Base-by-base conservation (phyloP, 2,113 vertebrate species). In the Proterorhinus semilunaris region DNA sequence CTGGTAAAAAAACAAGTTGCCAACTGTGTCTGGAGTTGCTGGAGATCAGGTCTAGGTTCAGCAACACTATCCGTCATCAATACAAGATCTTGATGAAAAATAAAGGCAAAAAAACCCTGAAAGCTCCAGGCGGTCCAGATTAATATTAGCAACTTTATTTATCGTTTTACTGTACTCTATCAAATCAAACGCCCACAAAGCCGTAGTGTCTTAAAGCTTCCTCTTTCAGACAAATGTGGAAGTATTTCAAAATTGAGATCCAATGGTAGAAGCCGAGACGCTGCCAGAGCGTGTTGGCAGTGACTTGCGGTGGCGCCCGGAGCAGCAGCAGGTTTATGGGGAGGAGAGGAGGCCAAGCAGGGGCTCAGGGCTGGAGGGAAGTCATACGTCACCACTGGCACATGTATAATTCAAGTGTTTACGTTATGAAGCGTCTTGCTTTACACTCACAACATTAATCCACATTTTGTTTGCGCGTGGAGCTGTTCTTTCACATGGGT, bases 221-320 rank as follows among this genome's bases (percentile, higher is more conserved):
- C 27, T 27, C 52, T 54, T 54, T 54, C 5, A 8, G 16, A 10
- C 16, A 10, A 27, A 5, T 54, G 16, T 54, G 53, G 53, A 54
- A 9, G 10, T 8, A 54, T 21, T 17, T 7, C 16, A 9, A 11
- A 55, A 11, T 55, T 8, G 52, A 87, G 46, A 62, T 45, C 10
- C 48, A 84, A 62, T 70, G 78, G 83, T 83, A 69, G 68, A 71
- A 63, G 71, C 61, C 71, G 51, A 43, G 66, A 65, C 78, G 17
- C 66, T 72, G 71, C 65, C 71, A 77, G 78, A 43, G 66, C 71
- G 27, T 66, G n/a, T 45, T 76, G 78, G 68, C 75, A 73, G 17
- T 62, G 27, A 70, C 8, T 55, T 59, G 27, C 10, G 55, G 58
- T 65, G 63, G 65, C 8, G 55, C 21, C 72, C 21, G 57, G 17